These are phyloP conservation scores for Enteromius afrohamiltoni DNA, from an alignment of 2,797 vertebrate species.

Conservation along the genomic window DNA sequence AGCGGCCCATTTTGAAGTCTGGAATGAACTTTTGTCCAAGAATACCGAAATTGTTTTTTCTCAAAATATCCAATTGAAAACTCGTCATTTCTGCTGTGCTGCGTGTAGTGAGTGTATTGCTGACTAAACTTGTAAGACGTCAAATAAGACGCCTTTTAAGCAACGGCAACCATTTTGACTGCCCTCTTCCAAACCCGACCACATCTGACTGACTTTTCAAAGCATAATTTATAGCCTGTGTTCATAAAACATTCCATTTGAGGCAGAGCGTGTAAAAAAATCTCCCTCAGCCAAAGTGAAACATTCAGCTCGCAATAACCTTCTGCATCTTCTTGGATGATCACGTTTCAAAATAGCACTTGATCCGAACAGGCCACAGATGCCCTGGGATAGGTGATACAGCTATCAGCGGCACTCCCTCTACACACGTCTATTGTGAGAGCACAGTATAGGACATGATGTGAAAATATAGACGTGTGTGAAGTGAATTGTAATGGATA, in stretches of 20 bases:
- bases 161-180: conserved; percentile 30
- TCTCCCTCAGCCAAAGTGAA: conserved; percentile 12
- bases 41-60: conserved; percentile 1
- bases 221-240: conserved; percentile 33
- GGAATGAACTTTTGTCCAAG: conserved; percentile 29
- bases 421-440: background rate
- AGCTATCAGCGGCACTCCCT: conserved; percentile 9
- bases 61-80: conserved; percentile 13
- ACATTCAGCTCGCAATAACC: conserved; percentile 25
- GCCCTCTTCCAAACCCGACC: conserved; percentile 31
- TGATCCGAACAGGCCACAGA: conserved; percentile 29
- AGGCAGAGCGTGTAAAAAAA: conserved; percentile 18
- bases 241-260: conserved; percentile 41
- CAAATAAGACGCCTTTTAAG: background rate
- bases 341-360: conserved; percentile 33
- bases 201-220: conserved; percentile 50
- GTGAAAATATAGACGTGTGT: conserved; percentile 12
- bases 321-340: conserved; percentile 22
- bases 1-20: conserved; percentile 27
- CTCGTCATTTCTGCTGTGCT: background rate
- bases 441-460: conserved; percentile 14
- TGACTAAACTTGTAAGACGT: background rate
- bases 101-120: background rate
- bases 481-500: background rate
- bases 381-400: conserved; percentile 10